A percentile compares a stretch with the other conserved stretches of the same genome.
phyloP scores from a whole-genome alignment of 2,797 vertebrate genomes.

The Luscinia megarhynchos region DNA sequence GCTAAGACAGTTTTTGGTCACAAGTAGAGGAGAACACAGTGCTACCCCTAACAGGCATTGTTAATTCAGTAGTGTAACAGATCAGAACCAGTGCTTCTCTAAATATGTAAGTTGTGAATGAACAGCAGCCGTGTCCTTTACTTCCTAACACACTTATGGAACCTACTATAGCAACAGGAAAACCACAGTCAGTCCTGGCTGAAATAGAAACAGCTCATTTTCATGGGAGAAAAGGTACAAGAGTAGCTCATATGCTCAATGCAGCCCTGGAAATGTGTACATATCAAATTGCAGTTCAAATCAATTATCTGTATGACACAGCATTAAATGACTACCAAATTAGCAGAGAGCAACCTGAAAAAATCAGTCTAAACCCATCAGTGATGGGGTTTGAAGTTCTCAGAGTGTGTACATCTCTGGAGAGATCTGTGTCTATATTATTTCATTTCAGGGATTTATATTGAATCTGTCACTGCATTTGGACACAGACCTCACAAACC shows the following conservation, averaged over 20 bases:
- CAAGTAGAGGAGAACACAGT: background rate
- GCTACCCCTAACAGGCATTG: background rate
- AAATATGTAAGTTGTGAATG: background rate
- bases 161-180: background rate
- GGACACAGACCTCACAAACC: background rate
- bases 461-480: background rate
- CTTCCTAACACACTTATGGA: background rate
- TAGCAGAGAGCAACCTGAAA: background rate
- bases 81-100: background rate
- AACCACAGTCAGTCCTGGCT: background rate
- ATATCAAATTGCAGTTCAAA: background rate
- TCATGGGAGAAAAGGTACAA: background rate
- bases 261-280: background rate
- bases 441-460: background rate
- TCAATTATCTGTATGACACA: background rate
- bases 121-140: background rate
- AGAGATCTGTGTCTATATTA: background rate
- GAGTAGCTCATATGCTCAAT: background rate
- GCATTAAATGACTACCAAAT: conserved; percentile 10
- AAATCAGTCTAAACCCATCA: background rate
- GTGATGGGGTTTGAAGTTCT: background rate
- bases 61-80: background rate
- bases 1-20: background rate
- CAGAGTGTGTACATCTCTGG: background rate
- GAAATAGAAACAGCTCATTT: conserved; percentile 45